phyloP scores from a whole-genome alignment of 1,140 invertebrate genomes.

The Drosophila repleta region DNA sequence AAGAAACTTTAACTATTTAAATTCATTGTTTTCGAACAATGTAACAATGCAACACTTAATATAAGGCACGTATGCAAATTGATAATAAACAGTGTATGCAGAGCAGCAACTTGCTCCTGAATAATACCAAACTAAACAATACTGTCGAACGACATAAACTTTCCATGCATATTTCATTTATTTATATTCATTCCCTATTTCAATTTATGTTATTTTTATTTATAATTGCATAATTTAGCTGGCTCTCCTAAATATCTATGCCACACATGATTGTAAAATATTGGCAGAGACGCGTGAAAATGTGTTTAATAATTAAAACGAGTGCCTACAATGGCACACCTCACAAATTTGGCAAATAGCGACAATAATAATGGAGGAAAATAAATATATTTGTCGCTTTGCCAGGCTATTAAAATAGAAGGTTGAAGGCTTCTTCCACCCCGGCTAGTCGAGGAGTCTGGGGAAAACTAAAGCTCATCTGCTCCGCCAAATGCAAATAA shows the following conservation, averaged over 20 bases:
- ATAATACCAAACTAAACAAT: background rate
- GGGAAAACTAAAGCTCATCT: conserved; percentile 45
- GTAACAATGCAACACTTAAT: conserved; percentile 18
- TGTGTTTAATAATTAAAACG: conserved; percentile 6
- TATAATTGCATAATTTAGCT: background rate
- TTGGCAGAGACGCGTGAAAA: background rate
- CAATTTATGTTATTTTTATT: background rate
- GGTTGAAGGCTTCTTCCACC: conserved; percentile 22
- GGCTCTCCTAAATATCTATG: background rate
- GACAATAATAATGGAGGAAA: conserved; percentile 39
- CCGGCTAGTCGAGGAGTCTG: conserved; percentile 10
- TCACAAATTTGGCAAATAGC: conserved; percentile 54
- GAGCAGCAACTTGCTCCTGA: too few relatives aligned
- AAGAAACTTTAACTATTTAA: conserved; percentile 32
- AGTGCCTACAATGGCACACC: conserved; percentile 19
- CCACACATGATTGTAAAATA: background rate
- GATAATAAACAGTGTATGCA: background rate
- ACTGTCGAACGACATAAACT: background rate
- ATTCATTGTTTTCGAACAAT: conserved; percentile 8
- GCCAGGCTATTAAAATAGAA: conserved; percentile 65
- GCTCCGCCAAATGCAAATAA: conserved; percentile 58
- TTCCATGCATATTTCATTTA: background rate
- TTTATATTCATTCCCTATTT: background rate
- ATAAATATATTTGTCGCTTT: conserved; percentile 52
- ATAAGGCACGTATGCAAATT: conserved; percentile 3